Conservation (phyloP, 2,113 vertebrate species). For the Odontophorus gujanensis region DNA sequence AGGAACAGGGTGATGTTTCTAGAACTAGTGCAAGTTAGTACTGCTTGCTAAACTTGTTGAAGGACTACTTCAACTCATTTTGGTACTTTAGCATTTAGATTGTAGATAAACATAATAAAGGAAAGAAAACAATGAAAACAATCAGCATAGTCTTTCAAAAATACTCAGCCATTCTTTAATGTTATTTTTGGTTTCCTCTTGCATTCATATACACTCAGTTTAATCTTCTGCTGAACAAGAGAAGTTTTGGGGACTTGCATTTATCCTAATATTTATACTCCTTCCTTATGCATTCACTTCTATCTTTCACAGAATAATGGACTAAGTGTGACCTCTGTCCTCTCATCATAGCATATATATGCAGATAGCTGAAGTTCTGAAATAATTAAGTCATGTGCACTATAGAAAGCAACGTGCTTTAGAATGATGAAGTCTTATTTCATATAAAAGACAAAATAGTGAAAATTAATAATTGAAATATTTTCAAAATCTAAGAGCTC, state of each 20-base stretch:
- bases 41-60: not conserved
- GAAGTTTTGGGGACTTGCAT: not conserved
- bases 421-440: not conserved
- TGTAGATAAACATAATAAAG: not conserved
- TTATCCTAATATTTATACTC: not conserved
- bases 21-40: not conserved
- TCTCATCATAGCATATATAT: not conserved
- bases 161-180: not conserved
- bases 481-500: not conserved
- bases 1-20: not conserved
- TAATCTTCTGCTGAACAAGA: not conserved
- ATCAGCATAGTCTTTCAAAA: not conserved
- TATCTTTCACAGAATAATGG: not conserved
- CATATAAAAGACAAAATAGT: not conserved
- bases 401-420: not conserved
- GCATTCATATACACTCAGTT: not conserved
- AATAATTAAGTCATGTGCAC: not conserved
- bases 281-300: not conserved
- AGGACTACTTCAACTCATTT: not conserved
- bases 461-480: not conserved
- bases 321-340: not conserved
- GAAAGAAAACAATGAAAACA: not conserved
- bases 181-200: not conserved
- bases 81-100: not conserved
- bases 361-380: not conserved